These are phyloP conservation scores for Stegophylla sp. DNA, from an alignment of 2,888 invertebrate genomes.

Conservation along the genomic window DNA sequence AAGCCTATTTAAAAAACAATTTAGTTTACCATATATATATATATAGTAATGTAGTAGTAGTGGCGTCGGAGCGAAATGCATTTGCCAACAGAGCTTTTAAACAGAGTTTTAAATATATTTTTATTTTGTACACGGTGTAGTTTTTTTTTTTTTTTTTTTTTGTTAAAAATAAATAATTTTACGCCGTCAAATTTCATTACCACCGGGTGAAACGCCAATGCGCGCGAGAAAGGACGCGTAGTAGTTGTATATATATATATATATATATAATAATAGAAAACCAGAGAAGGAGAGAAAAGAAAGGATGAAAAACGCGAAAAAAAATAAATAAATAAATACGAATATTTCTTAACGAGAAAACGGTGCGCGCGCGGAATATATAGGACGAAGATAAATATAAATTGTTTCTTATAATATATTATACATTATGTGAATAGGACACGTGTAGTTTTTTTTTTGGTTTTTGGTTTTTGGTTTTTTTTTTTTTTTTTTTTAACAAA, in stretches of 20 bases:
- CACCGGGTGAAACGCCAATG: background rate
- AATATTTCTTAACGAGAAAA: background rate
- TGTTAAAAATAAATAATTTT: slow-evolving; percentile 34
- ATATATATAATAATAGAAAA: too few relatives aligned
- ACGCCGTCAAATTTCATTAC: slow-evolving; percentile 26
- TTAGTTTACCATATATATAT: background rate
- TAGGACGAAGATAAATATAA: background rate
- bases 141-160: too few relatives aligned
- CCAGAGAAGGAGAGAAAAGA: background rate
- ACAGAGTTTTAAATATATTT: slow-evolving; percentile 13
- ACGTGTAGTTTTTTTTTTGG: too few relatives aligned
- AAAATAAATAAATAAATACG: background rate
- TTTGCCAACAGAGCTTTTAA: slow-evolving; percentile 37
- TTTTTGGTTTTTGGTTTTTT: too few relatives aligned
- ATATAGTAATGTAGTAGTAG: too few relatives aligned
- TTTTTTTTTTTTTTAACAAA: background rate
- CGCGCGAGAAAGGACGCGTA: background rate
- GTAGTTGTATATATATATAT: too few relatives aligned
- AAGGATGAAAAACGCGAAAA: background rate
- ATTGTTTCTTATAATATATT: too few relatives aligned
- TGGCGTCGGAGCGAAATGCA: background rate
- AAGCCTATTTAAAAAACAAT: slow-evolving; percentile 37
- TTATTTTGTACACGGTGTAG: background rate
- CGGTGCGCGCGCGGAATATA: background rate
- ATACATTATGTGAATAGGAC: too few relatives aligned